Evolutionary conservation across 2,888 invertebrate species (phyloP).

Genomic region (Drosophila colorata): DNA sequence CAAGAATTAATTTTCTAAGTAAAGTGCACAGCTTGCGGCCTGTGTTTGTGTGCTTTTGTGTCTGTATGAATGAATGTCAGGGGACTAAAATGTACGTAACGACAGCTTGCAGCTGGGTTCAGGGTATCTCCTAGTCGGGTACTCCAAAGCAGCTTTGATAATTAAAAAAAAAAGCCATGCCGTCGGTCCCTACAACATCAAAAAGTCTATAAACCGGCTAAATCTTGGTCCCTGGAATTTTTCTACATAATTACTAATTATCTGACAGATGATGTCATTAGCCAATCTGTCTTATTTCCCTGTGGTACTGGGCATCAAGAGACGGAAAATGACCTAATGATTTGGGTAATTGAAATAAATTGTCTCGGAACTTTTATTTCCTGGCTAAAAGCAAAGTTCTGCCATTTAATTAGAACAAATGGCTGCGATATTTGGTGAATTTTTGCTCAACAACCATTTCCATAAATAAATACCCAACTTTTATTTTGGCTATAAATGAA

Average conservation of each 20-base stretch:
- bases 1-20: too few species aligned
- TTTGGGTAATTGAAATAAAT: slow-evolving; percentile 64
- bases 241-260: slow-evolving; percentile 32
- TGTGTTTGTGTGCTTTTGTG: too few species aligned
- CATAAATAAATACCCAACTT: slow-evolving; percentile 8
- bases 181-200: not conserved
- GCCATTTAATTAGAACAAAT: slow-evolving; percentile 33
- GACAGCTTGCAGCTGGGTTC: too few species aligned
- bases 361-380: slow-evolving; percentile 36
- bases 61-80: too few species aligned
- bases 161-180: not conserved
- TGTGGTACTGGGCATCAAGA: slow-evolving; percentile 13
- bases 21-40: too few species aligned
- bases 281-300: slow-evolving; percentile 14
- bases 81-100: too few species aligned
- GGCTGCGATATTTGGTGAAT: slow-evolving; percentile 8
- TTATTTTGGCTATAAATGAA: not conserved
- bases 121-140: too few species aligned
- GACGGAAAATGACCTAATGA: slow-evolving; percentile 49
- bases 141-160: not conserved
- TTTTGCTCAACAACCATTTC: not conserved
- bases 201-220: not conserved
- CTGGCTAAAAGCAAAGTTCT: slow-evolving; percentile 19
- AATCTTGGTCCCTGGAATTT: not conserved
- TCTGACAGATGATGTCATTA: slow-evolving; percentile 54